Base-by-base conservation (phyloP, 2,797 vertebrate genomes). In the Otolemur crassicaudatus region DNA sequence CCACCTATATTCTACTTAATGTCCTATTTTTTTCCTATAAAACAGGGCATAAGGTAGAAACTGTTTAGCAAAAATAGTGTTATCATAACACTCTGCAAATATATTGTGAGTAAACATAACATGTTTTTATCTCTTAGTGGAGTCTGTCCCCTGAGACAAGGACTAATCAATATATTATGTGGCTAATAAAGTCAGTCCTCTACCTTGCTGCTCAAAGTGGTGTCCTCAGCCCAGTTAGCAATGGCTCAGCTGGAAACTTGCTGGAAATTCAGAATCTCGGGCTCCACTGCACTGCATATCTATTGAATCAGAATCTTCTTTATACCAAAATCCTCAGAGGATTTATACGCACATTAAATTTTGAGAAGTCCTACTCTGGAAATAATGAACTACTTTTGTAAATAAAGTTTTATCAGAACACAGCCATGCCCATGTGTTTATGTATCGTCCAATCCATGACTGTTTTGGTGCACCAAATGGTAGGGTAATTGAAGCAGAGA, bases 321-420 rank as follows among this genome's bases (percentile, higher is more conserved):
- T 84, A 31, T 25, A 10, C 2, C 27, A 37, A 69, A 91, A 70
- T 43, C 34, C 31, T 14, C 63, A 60, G 72, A 31, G 84, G 37
- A 93, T 65, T 75, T 12, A 14, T 40, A 22, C 16, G 7, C 13
- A 16, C 56, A 31, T 76, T 72, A 4, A 92, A 70, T 20, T 94
- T 53, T 65, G 58, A 79, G 79, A 77, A 25, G 8, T 10, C 16
- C 11, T 76, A 72, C n/a, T 86, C 20, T 75, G 58, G 25, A 60
- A 25, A 40, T 6, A 17, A 72, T 9, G 76, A 93, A 56, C 43
- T 60, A 65, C 25, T 79, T 95, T 79, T 87, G 29, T 80, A 46
- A 72, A 92, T 82, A 88, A 96, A 91, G 63, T 86, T 91, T 93
- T 82, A 79, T 40, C 46, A 49, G 69, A 84, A 77, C 13, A 29